Base-by-base conservation (phyloP, 2,797 vertebrate species). In the Apogon talboti region DNA sequence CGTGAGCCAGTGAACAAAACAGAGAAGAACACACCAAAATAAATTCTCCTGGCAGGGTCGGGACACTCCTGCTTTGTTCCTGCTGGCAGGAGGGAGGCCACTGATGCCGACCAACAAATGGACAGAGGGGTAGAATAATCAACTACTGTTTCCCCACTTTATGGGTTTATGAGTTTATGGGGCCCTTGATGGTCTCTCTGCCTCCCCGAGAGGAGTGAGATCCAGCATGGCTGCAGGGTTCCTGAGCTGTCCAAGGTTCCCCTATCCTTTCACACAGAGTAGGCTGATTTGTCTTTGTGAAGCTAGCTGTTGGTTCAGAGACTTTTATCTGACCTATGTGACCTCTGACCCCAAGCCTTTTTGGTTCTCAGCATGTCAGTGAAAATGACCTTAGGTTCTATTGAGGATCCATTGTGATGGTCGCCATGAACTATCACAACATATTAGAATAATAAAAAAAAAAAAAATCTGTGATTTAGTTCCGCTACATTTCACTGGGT, bases 81-180 rank as follows among this genome's bases (percentile, higher is more conserved):
- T 87, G 82, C 73, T 75, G 44, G 81, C 80, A 58, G 87, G 87
- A 85, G 88, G 79, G 82, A 74, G 74, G 71, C 59, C 75, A 64
- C 82, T 79, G 79, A 89, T 76, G 89, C 81, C 64, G 72, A 57
- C 65, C 59, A 51, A 88, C 87, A 90, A 92, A 93, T 85, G 82
- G 82, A 85, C 85, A 78, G 78, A 86, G 83, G 68, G 72, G 69
- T 76, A 77, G 81, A 83, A 87, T 87, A 89, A 90, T 90, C 78
- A 88, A 83, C 84, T 82, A 81, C 76, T 81, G 85, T 81, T 87
- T 86, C 75, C 77, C 48, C 74, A 69, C 74, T 87, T 87, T 86
- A 82, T 71, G 76, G 80, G 74, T 86, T 89, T 84, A 88, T 71
- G 81, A 68, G 77, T 89, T 90, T 86, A 83, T 19, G 67, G 75